These are phyloP conservation scores for Cancer borealis DNA, from an alignment of 2,888 invertebrate species.

Conservation along the genomic window DNA sequence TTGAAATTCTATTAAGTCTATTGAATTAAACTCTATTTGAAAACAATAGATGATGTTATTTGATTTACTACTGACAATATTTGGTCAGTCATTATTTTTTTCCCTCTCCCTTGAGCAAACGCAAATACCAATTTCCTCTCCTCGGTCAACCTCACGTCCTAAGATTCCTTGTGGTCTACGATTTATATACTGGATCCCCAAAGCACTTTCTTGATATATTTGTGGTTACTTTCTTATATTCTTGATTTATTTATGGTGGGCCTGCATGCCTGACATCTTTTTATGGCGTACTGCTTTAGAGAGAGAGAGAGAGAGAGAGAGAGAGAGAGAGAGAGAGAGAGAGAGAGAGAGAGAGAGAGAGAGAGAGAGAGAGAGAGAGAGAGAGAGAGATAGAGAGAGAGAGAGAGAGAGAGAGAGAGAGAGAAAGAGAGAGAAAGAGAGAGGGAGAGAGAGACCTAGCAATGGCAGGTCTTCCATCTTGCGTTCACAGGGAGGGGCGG, in stretches of 20 bases:
- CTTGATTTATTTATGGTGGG: neutral
- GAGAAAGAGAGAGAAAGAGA: conserved; percentile 34
- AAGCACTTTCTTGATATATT: conserved; percentile 20
- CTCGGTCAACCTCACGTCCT: neutral
- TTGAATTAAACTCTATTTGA: neutral
- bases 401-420: conserved; percentile 40
- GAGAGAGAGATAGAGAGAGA: neutral
- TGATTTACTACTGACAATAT: neutral
- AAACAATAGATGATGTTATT: neutral
- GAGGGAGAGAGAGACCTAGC: conserved; percentile 1
- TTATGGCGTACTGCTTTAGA: neutral
- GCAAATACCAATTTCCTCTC: neutral
- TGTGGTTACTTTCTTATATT: neutral
- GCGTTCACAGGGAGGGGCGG: neutral
- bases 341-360: conserved; percentile 1
- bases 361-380: neutral
- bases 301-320: conserved; percentile 11
- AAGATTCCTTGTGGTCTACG: neutral
- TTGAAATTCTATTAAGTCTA: neutral
- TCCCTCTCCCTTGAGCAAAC: neutral
- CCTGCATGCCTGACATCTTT: conserved; percentile 3
- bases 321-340: neutral
- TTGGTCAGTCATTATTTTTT: neutral
- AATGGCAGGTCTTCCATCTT: conserved; percentile 21
- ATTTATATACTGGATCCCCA: neutral